Evolutionary conservation across 1,140 invertebrate species (phyloP), one percentile per base, ranked within the genome.

Genomic region (Pseudobourletiella spinata): DNA sequence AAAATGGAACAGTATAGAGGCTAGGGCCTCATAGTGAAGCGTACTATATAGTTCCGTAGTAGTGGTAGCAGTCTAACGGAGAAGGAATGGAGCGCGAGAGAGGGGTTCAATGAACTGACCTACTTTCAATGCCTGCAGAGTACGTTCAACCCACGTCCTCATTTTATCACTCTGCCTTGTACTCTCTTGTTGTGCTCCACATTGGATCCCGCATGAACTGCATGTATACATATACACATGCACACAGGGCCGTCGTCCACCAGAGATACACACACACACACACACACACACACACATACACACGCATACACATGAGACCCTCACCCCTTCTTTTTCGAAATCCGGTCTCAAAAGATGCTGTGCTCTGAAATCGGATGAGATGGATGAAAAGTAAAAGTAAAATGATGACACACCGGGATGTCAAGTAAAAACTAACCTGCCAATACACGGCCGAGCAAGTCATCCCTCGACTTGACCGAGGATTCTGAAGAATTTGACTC

Each of bases 91-190:
- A 48, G n/a, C n/a, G n/a, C n/a, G n/a, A n/a, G n/a, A n/a, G 20
- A 8, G 28, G 25, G 28, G 50, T 54, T 54, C 50, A 54, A 54
- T 28, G 50, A 54, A 54, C 50, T 54, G 50, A 54, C 50, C 50
- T 30, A 54, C 50, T 54, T 54, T 54, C 50, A 48, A 48, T 48
- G 46, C 46, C 46, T 48, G 46, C 46, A 8, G 50, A 54, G 50
- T 54, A 4, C 50, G 50, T 54, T 54, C 50, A 54, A 54, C 50
- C 30, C 20, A 54, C 28, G 50, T 14, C 50, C 50, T 54, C 25
- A 54, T 54, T 54, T 48, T 48, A 15, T 48, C 44, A 11, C n/a
- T 39, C 32, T 39, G n/a, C 8, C 32, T 39, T n/a, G 32, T 39
- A 39, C 32, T 11, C 32, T 39, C 32, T 39, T 39, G n/a, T 11